Conservation (phyloP, 2,888 invertebrate species). For the Gortyna flavago region DNA sequence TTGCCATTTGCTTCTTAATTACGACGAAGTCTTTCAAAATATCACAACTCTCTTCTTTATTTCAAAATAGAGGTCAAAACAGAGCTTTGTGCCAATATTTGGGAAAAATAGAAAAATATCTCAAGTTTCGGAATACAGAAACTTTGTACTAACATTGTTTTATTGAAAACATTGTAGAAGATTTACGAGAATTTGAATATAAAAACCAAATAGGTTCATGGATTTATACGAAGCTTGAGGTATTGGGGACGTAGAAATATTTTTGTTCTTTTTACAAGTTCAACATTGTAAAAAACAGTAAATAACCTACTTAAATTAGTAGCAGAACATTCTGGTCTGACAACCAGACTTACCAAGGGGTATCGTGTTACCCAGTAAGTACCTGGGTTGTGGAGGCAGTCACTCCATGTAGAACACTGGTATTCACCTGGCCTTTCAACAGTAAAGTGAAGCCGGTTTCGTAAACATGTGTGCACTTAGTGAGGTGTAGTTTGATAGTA, state of each 20-base stretch:
- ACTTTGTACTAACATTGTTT: background rate
- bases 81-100: background rate
- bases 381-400: background rate
- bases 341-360: background rate
- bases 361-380: background rate
- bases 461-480: too few relatives aligned
- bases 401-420: background rate
- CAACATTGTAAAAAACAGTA: background rate
- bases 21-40: background rate
- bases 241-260: background rate
- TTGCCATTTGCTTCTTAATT: background rate
- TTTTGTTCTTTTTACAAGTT: background rate
- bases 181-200: constrained; percentile 18
- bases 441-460: too few relatives aligned
- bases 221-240: constrained; percentile 3
- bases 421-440: too few relatives aligned
- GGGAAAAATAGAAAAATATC: background rate
- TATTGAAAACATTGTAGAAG: constrained; percentile 18
- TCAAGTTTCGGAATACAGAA: background rate
- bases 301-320: background rate
- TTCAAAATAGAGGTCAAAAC: background rate
- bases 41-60: background rate
- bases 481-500: too few relatives aligned
- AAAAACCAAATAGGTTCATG: constrained; percentile 25
- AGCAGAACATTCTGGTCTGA: background rate